Evolutionary conservation across 1,140 invertebrate species (phyloP).

Genomic region (Caenorhabditis tropicalis): DNA sequence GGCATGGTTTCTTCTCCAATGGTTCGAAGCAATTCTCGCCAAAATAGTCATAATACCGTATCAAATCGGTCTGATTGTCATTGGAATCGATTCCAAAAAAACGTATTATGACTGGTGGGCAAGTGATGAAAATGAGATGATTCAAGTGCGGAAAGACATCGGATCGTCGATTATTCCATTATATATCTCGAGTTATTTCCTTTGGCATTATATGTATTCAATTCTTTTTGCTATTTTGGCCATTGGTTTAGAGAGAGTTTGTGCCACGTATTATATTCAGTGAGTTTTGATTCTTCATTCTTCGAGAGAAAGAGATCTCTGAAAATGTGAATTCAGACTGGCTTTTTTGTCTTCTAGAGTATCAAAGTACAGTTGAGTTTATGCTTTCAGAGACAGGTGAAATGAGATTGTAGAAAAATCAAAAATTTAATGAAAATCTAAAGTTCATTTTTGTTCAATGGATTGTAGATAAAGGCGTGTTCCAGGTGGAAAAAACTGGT

Average conservation of each 20-base stretch:
- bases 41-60: neutral
- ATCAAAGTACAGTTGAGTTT: too few species aligned
- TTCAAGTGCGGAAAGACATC: neutral
- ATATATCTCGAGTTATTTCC: neutral
- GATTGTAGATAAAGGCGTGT: too few species aligned
- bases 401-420: neutral
- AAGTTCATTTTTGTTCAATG: too few species aligned
- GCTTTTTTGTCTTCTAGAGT: neutral
- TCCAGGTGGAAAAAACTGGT: too few species aligned
- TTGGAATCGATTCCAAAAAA: neutral
- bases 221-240: neutral
- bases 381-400: neutral
- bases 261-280: neutral
- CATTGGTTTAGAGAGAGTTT: neutral
- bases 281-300: neutral
- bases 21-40: neutral
- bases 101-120: neutral
- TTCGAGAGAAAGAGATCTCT: too few species aligned
- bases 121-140: neutral
- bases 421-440: neutral
- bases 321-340: neutral
- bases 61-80: neutral
- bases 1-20: neutral
- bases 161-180: neutral
- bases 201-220: constrained; percentile 8